Evolutionary conservation across 2,113 vertebrate species (phyloP), one percentile per base, ranked within the genome.

Genomic region (Lepidiolamprologus cunningtoni): DNA sequence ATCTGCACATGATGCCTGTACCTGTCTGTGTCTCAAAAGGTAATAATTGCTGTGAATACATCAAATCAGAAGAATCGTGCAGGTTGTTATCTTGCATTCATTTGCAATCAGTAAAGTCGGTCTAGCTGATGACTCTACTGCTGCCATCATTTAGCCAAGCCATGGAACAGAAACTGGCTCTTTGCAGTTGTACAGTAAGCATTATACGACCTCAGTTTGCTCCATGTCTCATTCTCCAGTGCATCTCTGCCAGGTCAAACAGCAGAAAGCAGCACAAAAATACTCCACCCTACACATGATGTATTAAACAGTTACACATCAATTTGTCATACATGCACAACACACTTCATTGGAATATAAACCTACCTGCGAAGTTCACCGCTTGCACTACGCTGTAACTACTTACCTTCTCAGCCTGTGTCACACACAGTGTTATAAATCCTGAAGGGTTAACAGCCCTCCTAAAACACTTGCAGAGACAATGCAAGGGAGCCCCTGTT

Each of bases 371-470:
- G 1, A 73, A 73, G 28, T 81, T 87, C 82, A 86, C 76, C 35
- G 71, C 81, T 73, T 52, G 55, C 57, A 85, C 61, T 84, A 87
- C 58, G 82, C 80, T 45, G 82, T 89, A 93, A 95, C 94, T 93
- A 93, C 83, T 90, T 83, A 92, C 89, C 91, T 92, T 81, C 79
- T 85, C 83, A 85, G 88, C 90, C 87, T 88, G 83, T 63, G 86
- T 87, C 88, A 86, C 73, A n/a, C 78, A 81, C 28, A 47, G 78
- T 82, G 42, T 80, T 89, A 93, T 94, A 94, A 96, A 95, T 93
- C 89, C 89, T 86, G 88, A 95, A 93, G 96, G 95, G 95, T 96
- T 95, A 96, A 95, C 90, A 92, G 85, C 92, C 92, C 91, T 92
- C 91, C 88, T 87, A 91, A 89, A 95, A 86, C 88, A 89, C 85